Percentiles rank a stretch among this genome's conserved stretches.
These are phyloP conservation scores for Microcaecilia unicolor DNA, from an alignment of 2,797 vertebrate genomes.

Conservation along the genomic window DNA sequence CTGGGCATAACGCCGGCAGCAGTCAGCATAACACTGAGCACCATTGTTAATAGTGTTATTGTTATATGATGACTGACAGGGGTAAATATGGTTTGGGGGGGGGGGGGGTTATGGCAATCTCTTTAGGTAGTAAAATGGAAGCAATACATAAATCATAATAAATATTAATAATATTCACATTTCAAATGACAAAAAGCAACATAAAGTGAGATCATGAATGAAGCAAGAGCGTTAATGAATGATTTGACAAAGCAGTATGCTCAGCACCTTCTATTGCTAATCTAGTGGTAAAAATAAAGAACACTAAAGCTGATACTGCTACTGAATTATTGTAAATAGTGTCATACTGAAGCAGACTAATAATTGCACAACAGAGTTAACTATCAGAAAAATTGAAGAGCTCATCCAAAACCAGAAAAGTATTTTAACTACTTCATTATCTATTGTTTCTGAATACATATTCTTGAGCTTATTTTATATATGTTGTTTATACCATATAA, in stretches of 20 bases:
- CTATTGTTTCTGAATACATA: slow-evolving; percentile 15
- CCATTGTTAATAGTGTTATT: too few relatives aligned
- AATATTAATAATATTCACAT: background rate
- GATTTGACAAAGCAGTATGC: slow-evolving; percentile 1
- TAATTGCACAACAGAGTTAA: slow-evolving; percentile 6
- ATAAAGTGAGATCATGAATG: too few relatives aligned
- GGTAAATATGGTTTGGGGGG: too few relatives aligned
- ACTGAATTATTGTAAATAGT: background rate
- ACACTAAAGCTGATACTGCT: background rate
- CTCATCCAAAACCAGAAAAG: background rate
- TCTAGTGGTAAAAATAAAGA: background rate
- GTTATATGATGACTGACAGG: too few relatives aligned
- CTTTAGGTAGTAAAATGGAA: too few relatives aligned
- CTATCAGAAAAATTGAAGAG: slow-evolving; percentile 5
- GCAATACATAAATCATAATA: too few relatives aligned
- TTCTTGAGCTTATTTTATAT: slow-evolving; percentile 9
- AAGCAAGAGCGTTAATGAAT: background rate
- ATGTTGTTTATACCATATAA: slow-evolving; percentile 18
- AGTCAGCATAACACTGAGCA: too few relatives aligned
- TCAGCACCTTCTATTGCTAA: background rate
- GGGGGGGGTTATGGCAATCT: too few relatives aligned
- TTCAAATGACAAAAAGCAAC: too few relatives aligned
- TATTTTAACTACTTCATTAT: too few relatives aligned
- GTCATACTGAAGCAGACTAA: background rate
- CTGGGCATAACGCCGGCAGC: too few relatives aligned